Evolutionary conservation across 2,113 vertebrate genomes (phyloP).

Genomic region (Strix uralensis): DNA sequence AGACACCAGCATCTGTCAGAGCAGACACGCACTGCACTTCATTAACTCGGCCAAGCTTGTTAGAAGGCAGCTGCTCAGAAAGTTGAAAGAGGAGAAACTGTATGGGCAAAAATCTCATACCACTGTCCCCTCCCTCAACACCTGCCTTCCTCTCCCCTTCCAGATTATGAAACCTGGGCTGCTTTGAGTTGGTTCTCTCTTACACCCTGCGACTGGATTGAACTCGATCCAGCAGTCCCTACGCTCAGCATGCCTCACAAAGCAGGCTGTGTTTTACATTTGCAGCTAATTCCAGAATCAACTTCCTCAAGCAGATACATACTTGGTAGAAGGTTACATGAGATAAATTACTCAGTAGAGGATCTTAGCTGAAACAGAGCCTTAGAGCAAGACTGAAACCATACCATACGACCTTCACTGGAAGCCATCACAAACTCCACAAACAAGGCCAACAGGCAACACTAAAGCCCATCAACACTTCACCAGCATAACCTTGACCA

Average conservation of each 20-base stretch:
- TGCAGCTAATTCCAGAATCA: background rate
- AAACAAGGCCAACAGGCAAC: background rate
- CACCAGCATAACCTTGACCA: accelerated
- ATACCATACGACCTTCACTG: accelerated
- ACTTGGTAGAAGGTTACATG: background rate
- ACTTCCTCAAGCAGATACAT: background rate
- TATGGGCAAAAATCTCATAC: background rate
- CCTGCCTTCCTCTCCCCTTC: background rate
- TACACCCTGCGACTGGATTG: background rate
- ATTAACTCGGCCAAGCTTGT: accelerated
- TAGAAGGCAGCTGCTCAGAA: background rate
- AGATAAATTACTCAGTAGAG: background rate
- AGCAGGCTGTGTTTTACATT: background rate
- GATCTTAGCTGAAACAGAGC: background rate
- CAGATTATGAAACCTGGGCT: background rate
- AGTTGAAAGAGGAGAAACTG: background rate
- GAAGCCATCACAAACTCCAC: background rate
- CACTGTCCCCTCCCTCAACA: background rate
- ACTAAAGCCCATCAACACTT: accelerated
- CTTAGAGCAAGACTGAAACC: background rate
- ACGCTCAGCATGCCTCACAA: accelerated
- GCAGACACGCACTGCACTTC: background rate
- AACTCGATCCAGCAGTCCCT: background rate
- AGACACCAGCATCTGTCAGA: background rate
- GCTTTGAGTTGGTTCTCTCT: background rate